A percentile compares a stretch with the other conserved stretches of the same genome.
Evolutionary conservation across 2,113 vertebrate genomes (phyloP).

Genomic region (Monopterus albus): DNA sequence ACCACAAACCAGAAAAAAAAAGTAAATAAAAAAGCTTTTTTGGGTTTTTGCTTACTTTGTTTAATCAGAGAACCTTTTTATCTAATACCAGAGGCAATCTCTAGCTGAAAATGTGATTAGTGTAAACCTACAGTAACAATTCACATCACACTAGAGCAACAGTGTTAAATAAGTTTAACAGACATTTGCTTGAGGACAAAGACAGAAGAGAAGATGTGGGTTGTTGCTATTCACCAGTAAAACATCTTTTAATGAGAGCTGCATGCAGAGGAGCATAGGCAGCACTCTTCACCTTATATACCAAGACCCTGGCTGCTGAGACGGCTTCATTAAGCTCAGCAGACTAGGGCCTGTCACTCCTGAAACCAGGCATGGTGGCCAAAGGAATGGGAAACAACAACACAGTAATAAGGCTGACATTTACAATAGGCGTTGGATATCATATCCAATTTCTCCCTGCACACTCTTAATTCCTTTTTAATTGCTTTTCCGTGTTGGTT

Average conservation of each 20-base stretch:
- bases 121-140: slow-evolving; percentile 24
- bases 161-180: slow-evolving; percentile 60
- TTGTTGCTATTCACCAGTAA: slow-evolving; percentile 30
- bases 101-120: slow-evolving; percentile 54
- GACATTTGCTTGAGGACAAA: slow-evolving; percentile 54
- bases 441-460: slow-evolving; percentile 80
- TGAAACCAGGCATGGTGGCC: slow-evolving; percentile 62
- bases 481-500: slow-evolving; percentile 78
- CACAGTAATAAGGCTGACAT: slow-evolving; percentile 82
- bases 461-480: slow-evolving; percentile 82
- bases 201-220: slow-evolving; percentile 34
- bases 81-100: slow-evolving; percentile 29
- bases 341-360: slow-evolving; percentile 74
- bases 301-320: slow-evolving; percentile 61
- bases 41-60: no score
- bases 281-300: slow-evolving; percentile 66
- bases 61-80: no score
- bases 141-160: slow-evolving; percentile 32
- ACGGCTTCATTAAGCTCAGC: slow-evolving; percentile 76
- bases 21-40: no score
- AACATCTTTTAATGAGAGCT: slow-evolving; percentile 72
- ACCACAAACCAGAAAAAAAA: no score
- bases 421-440: slow-evolving; percentile 78
- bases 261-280: slow-evolving; percentile 65
- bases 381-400: slow-evolving; percentile 78